phyloP scores from a whole-genome alignment of 2,113 vertebrate genomes.

The Raja brachyura region DNA sequence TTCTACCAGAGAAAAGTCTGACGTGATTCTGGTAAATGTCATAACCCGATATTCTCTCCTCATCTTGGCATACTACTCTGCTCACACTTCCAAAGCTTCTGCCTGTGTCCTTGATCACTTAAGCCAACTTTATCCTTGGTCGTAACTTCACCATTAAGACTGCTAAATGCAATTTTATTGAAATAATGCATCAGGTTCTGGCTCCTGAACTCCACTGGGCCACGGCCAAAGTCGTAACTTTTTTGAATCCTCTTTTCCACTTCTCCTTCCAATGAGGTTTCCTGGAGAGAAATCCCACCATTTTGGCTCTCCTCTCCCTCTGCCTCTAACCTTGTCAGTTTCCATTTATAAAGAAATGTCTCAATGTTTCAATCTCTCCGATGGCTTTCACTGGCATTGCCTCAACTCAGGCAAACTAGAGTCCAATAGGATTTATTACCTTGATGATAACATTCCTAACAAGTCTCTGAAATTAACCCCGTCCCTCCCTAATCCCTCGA shows the following conservation, averaged over 20 bases:
- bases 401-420: neutral
- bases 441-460: neutral
- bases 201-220: neutral
- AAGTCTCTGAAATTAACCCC: neutral
- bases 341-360: neutral
- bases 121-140: neutral
- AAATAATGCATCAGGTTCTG: neutral
- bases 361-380: neutral
- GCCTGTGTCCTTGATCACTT: neutral
- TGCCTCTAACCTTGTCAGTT: neutral
- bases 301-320: neutral
- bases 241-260: conserved; percentile 20
- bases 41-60: neutral
- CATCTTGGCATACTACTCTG: neutral
- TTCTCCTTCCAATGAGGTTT: neutral
- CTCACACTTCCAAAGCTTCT: neutral
- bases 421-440: neutral
- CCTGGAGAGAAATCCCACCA: conserved; percentile 4
- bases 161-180: conserved; percentile 12
- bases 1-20: neutral
- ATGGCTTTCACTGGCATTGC: neutral
- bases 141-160: neutral
- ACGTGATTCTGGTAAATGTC: neutral
- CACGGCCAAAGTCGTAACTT: neutral
- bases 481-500: neutral